A percentile compares a stretch with the other conserved stretches of the same genome.
Evolutionary conservation across 2,113 vertebrate species (phyloP).

Genomic region (Lampris megalopsis): DNA sequence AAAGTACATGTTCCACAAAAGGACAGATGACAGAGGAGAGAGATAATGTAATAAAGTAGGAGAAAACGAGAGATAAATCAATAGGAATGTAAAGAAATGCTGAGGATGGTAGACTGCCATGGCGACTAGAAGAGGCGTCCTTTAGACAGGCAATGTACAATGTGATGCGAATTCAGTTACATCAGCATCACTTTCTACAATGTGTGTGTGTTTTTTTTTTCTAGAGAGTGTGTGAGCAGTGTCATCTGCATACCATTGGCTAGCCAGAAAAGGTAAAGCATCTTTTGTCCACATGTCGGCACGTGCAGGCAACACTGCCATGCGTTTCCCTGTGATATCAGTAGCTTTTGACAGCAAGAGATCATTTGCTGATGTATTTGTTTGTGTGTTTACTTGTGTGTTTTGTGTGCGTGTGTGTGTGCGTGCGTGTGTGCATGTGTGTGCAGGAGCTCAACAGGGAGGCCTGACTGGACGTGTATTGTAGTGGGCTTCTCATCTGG

Average conservation of each 20-base stretch:
- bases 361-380: conserved; percentile 26
- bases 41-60: neutral
- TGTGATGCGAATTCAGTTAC: neutral
- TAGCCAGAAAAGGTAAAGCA: conserved; percentile 96
- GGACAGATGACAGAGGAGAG: neutral
- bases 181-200: neutral
- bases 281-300: neutral
- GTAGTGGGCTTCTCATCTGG: conserved; percentile 96
- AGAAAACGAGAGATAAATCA: conserved; percentile 4
- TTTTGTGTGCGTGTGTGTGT: conserved; percentile 17
- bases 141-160: neutral
- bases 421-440: conserved; percentile 38
- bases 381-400: conserved; percentile 27
- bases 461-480: conserved; percentile 98
- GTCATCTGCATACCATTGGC: conserved; percentile 93
- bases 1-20: neutral
- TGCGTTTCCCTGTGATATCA: neutral
- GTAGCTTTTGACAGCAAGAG: conserved; percentile 6
- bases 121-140: neutral
- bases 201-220: conserved; percentile 46
- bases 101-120: neutral
- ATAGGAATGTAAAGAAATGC: neutral
- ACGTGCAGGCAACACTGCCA: neutral
- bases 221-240: conserved; percentile 92
- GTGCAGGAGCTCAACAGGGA: conserved; percentile 94